phyloP scores from a whole-genome alignment of 2,113 vertebrate species.

The Monarcha castaneiventris region DNA sequence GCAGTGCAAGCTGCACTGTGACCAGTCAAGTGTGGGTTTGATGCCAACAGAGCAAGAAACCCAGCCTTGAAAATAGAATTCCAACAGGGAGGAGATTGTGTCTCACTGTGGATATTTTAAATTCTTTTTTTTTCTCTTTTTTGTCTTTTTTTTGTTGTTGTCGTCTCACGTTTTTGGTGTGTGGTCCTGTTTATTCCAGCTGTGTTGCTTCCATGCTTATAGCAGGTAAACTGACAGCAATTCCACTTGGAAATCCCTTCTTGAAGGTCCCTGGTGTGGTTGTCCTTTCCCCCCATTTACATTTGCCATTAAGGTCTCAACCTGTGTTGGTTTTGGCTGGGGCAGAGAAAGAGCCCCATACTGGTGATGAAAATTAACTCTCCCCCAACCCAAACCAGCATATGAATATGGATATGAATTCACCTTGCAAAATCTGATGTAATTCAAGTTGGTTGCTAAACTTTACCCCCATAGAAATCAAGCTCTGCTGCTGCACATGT shows the following conservation, averaged over 20 bases:
- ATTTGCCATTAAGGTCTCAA: not conserved
- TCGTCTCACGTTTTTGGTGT: not conserved
- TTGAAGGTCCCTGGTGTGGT: not conserved
- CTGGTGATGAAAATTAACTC: not conserved
- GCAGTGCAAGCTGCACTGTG: constrained; percentile 62
- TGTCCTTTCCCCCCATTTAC: not conserved
- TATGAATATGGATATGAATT: not conserved
- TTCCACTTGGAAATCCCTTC: not conserved
- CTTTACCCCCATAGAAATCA: not conserved
- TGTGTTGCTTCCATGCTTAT: not conserved
- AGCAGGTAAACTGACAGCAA: not conserved
- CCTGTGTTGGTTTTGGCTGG: not conserved
- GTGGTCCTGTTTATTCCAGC: not conserved
- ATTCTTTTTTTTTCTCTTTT: accelerated
- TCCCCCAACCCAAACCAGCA: not conserved
- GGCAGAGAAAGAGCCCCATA: not conserved
- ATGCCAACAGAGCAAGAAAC: not conserved
- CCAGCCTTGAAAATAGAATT: not conserved
- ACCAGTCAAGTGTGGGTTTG: not conserved
- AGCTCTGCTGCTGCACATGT: not conserved
- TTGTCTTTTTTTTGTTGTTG: not conserved
- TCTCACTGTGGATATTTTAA: not conserved
- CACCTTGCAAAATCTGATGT: not conserved
- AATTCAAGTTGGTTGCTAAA: not conserved
- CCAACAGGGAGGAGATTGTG: not conserved